phyloP scores from a whole-genome alignment of 2,797 vertebrate species.

The Mormyrops attenuatus region DNA sequence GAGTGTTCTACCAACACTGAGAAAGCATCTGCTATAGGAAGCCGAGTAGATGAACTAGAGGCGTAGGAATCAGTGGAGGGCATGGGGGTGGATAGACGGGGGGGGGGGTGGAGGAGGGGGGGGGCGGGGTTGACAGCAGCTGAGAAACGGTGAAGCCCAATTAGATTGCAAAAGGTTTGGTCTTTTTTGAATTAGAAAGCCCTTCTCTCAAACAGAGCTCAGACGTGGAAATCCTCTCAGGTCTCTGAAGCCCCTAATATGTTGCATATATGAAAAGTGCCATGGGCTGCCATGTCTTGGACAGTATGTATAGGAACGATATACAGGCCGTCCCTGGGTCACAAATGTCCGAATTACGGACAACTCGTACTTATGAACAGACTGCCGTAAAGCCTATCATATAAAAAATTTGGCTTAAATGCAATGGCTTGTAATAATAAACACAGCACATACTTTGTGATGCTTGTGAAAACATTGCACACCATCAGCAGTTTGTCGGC shows the following conservation, averaged over 20 bases:
- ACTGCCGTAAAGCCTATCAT: background rate
- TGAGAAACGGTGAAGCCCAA: background rate
- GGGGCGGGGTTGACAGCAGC: no score
- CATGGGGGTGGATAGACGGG: background rate
- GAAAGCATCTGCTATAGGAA: background rate
- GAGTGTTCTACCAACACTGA: background rate
- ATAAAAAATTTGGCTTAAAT: background rate
- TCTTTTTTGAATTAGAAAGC: background rate
- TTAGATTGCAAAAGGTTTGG: slow-evolving; percentile 13
- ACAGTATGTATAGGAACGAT: background rate
- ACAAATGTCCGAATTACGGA: background rate
- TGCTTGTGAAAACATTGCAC: background rate
- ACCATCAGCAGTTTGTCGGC: background rate
- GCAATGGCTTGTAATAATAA: background rate
- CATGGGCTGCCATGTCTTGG: background rate
- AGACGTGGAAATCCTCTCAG: background rate
- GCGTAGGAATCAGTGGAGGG: background rate
- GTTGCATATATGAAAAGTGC: background rate
- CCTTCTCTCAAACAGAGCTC: background rate
- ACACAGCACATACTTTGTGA: background rate
- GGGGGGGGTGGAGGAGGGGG: background rate
- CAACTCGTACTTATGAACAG: background rate
- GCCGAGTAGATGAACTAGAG: background rate
- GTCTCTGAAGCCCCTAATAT: background rate
- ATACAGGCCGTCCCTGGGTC: background rate